These are phyloP conservation scores for Petrocephalus sullivani DNA, from an alignment of 2,797 vertebrate species.

Conservation along the genomic window DNA sequence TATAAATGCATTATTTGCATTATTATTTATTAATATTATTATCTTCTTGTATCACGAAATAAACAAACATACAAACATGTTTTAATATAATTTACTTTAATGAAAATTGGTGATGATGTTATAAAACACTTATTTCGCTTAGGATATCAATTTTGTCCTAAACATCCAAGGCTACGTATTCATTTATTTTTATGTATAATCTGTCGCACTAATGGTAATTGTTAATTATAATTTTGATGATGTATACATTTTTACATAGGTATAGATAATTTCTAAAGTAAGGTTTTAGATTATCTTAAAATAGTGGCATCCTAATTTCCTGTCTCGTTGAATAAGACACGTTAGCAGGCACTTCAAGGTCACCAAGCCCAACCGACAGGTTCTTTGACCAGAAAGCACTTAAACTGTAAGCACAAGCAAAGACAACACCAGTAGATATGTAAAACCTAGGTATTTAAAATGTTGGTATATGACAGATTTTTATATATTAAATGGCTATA, in stretches of 20 bases:
- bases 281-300: not conserved
- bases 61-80: not conserved
- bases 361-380: not conserved
- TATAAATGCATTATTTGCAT: not conserved
- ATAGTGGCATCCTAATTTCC: not conserved
- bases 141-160: not conserved
- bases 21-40: too few relatives aligned
- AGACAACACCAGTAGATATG: not conserved
- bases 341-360: not conserved
- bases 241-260: not conserved
- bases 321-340: not conserved
- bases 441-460: not conserved
- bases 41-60: not conserved
- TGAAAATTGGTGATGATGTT: not conserved
- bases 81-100: not conserved
- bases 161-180: not conserved
- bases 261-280: not conserved
- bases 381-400: not conserved
- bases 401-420: not conserved
- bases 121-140: not conserved
- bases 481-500: not conserved
- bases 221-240: not conserved
- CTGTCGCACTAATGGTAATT: not conserved
- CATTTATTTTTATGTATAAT: not conserved
- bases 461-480: not conserved